Evolutionary conservation across 2,797 vertebrate species (phyloP), one percentile per base, ranked within the genome.

Genomic region (Apodemus agrarius): DNA sequence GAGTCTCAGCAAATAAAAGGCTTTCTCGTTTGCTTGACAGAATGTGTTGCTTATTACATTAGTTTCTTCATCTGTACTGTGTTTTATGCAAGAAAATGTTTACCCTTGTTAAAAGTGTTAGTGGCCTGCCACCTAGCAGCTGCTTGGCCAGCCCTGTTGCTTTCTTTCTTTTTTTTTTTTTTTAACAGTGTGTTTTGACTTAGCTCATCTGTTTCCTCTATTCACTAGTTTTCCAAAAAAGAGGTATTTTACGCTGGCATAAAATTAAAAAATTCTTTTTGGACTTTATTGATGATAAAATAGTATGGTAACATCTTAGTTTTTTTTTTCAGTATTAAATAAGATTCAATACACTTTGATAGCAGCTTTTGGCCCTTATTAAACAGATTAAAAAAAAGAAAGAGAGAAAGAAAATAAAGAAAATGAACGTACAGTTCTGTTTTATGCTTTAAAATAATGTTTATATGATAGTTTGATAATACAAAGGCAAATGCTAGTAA

Each of bases 401-500:
- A 24, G 24, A 9, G 9, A 8, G 22, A 21, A 61, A 22, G 11
- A 10, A 26, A 63, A 29, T 96, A 96, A 72, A 87, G 75, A 34
- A 83, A 96, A 85, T 29, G 85, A 49, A 93, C 92, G 37, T 91
- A 84, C 12, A 34, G 0, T 84, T 97, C 24, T 96, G 26, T 81
- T 61, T 97, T 97, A 91, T 94, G n/a, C 11, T 82, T 54, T 6
- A 8, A 5, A 72, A 31, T 63, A 75, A 89, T 69, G 24, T 92
- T 96, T 94, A 93, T 78, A 40, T 93, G 72, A 67, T 85, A 37
- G 83, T 95, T 97, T 97, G 93, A 67, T 89, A 97, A 95, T 74
- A 91, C 37, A 90, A 95, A 97, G 22, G 80, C 92, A 97, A 86
- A 88, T 96, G 88, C 81, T 96, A 94, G 92, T 95, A 97, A 96